Conservation (phyloP, 2,888 invertebrate genomes). For the Mythimna pallens region DNA sequence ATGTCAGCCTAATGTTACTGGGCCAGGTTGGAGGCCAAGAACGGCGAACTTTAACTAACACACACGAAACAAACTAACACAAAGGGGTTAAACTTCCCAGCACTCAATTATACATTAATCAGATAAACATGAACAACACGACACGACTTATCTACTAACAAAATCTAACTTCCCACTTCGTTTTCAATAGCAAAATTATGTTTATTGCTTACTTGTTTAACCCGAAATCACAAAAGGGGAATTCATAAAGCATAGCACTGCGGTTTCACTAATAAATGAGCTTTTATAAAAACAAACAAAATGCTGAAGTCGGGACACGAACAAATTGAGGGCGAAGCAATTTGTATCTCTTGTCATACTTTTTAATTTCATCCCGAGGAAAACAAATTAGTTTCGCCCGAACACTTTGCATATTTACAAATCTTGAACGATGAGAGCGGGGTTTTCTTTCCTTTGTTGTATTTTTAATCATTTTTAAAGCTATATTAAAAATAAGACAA, state of each 20-base stretch:
- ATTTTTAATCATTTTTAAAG: constrained; percentile 65
- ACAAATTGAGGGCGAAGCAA: constrained; percentile 85
- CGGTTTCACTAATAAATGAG: constrained; percentile 84
- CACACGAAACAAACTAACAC: constrained; percentile 40
- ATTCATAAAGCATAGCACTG: constrained; percentile 75
- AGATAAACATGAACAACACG: constrained; percentile 54
- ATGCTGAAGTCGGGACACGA: constrained; percentile 79
- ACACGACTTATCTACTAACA: constrained; percentile 52
- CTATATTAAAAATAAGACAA: constrained; percentile 63
- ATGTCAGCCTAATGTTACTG: constrained; percentile 58
- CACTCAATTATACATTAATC: constrained; percentile 57
- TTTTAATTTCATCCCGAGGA: constrained; percentile 85
- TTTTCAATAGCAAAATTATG: constrained; percentile 56
- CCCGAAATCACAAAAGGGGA: constrained; percentile 66
- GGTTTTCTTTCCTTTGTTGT: constrained; percentile 70
- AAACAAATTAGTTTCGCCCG: constrained; percentile 83
- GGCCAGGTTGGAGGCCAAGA: constrained; percentile 52
- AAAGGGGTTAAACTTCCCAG: constrained; percentile 33
- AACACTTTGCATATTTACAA: constrained; percentile 84
- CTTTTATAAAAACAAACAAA: constrained; percentile 85
- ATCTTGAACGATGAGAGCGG: constrained; percentile 75
- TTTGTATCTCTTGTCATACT: constrained; percentile 87
- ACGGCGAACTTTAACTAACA: constrained; percentile 41
- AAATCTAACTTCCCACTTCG: constrained; percentile 58
- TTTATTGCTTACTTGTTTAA: constrained; percentile 57